phyloP scores from a whole-genome alignment of 2,797 vertebrate species.

The Parotocinclus haroldoi region DNA sequence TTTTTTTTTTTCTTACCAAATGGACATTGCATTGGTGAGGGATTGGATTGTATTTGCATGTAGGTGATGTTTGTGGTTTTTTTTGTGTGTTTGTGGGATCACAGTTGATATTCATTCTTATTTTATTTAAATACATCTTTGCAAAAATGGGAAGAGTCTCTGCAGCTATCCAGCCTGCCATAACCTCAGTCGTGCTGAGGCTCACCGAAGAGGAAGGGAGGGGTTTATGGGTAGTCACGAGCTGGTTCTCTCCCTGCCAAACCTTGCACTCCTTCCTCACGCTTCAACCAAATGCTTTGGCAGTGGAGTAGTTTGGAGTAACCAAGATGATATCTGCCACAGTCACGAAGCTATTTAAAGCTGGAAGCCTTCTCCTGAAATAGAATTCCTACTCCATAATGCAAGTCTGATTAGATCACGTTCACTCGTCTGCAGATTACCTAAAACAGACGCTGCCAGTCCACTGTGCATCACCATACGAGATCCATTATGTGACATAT shows the following conservation, averaged over 20 bases:
- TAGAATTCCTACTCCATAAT: slow-evolving; percentile 19
- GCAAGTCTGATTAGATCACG: slow-evolving; percentile 1
- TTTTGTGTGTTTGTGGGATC: too few relatives aligned
- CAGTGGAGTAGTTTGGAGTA: slow-evolving; percentile 5
- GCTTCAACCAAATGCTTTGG: slow-evolving; percentile 34
- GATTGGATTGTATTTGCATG: too few relatives aligned
- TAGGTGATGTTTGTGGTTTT: too few relatives aligned
- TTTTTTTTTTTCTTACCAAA: too few relatives aligned
- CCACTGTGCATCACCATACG: slow-evolving; percentile 1
- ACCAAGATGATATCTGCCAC: slow-evolving; percentile 22
- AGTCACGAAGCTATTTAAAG: slow-evolving; percentile 34
- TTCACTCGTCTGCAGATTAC: slow-evolving; percentile 3
- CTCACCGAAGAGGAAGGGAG: slow-evolving; percentile 49
- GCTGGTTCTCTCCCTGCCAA: slow-evolving; percentile 57
- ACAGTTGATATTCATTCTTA: too few relatives aligned
- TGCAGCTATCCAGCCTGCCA: slow-evolving; percentile 28
- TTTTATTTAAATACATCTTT: too few relatives aligned
- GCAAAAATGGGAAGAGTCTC: neutral
- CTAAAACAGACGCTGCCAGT: neutral
- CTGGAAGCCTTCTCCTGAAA: slow-evolving; percentile 8
- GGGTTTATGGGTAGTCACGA: slow-evolving; percentile 65
- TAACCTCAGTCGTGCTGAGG: slow-evolving; percentile 62
- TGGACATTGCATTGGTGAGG: too few relatives aligned
- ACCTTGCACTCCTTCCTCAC: slow-evolving; percentile 57
- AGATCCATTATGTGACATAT: slow-evolving; percentile 28